Evolutionary conservation across 1,140 invertebrate genomes (phyloP).

Genomic region (Drosophila nigrodunni): DNA sequence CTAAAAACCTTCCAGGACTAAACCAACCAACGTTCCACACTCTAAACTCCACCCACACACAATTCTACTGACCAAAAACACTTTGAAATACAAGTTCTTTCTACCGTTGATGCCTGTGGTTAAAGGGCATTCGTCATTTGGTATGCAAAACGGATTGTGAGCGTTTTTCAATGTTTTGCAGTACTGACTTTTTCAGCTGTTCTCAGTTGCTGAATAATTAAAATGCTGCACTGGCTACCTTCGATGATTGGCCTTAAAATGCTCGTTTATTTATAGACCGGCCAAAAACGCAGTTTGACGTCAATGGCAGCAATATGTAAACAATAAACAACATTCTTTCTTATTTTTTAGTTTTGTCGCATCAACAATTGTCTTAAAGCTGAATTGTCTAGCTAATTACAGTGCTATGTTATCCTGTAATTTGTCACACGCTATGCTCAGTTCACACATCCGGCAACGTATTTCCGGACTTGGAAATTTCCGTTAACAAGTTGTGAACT

Average conservation of each 20-base stretch:
- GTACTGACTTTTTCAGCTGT: slow-evolving; percentile 13
- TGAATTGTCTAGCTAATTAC: not conserved
- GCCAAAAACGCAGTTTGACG: slow-evolving; percentile 15
- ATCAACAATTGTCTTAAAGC: not conserved
- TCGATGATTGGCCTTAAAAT: slow-evolving; percentile 20
- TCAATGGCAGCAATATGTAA: slow-evolving; percentile 1
- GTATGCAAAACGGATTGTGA: slow-evolving; percentile 50
- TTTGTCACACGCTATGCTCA: slow-evolving; percentile 51
- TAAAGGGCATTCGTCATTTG: slow-evolving; percentile 42
- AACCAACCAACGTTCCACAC: no score
- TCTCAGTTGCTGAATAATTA: slow-evolving; percentile 33
- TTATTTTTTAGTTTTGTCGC: no score
- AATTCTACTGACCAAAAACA: not conserved
- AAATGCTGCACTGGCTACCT: slow-evolving; percentile 6
- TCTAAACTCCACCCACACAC: no score
- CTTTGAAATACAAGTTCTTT: not conserved
- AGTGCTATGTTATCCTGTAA: slow-evolving; percentile 21
- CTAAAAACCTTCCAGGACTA: no score
- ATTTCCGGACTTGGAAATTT: slow-evolving; percentile 38
- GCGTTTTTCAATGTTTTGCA: slow-evolving; percentile 23
- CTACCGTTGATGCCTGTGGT: not conserved
- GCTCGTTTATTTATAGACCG: slow-evolving; percentile 27
- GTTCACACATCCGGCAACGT: slow-evolving; percentile 44
- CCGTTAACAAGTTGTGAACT: slow-evolving; percentile 49
- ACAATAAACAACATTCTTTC: not conserved